Evolutionary conservation across 2,797 vertebrate species (phyloP).

Genomic region (Neopelma chrysocephalum): DNA sequence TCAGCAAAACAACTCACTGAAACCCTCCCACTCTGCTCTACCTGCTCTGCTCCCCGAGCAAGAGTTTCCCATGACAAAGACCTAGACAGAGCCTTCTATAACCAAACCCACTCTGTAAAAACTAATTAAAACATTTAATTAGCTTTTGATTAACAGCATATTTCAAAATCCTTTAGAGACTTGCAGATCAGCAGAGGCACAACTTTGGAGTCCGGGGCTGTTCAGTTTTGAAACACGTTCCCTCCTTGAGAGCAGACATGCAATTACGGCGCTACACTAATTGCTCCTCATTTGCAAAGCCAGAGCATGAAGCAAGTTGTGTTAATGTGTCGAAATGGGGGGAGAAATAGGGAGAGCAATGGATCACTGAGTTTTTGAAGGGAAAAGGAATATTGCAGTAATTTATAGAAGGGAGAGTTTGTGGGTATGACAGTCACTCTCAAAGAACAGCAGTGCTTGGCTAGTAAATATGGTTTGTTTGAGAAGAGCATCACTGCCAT

Average conservation of each 20-base stretch:
- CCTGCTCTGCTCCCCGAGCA: neutral
- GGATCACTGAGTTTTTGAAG: slow-evolving; percentile 54
- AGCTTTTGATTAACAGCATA: slow-evolving; percentile 13
- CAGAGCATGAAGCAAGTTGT: slow-evolving; percentile 30
- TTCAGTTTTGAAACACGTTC: neutral
- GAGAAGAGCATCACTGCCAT: slow-evolving; percentile 60
- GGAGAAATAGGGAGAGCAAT: slow-evolving; percentile 56
- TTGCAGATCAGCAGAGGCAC: neutral
- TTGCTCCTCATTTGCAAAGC: slow-evolving; percentile 13
- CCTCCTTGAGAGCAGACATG: neutral
- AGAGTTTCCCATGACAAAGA: neutral
- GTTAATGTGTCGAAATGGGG: slow-evolving; percentile 38
- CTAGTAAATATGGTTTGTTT: neutral
- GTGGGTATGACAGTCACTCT: slow-evolving; percentile 6
- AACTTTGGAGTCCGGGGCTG: rapidly evolving
- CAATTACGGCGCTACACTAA: neutral
- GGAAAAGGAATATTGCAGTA: slow-evolving; percentile 50
- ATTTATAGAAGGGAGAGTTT: slow-evolving; percentile 52
- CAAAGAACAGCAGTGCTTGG: neutral
- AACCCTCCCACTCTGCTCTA: neutral
- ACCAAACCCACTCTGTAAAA: neutral
- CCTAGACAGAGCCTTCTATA: neutral
- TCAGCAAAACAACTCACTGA: neutral
- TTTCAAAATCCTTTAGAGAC: slow-evolving; percentile 8
- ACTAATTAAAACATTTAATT: slow-evolving; percentile 19